Evolutionary conservation across 2,113 vertebrate genomes (phyloP).

Genomic region (Anarrhichthys ocellatus): DNA sequence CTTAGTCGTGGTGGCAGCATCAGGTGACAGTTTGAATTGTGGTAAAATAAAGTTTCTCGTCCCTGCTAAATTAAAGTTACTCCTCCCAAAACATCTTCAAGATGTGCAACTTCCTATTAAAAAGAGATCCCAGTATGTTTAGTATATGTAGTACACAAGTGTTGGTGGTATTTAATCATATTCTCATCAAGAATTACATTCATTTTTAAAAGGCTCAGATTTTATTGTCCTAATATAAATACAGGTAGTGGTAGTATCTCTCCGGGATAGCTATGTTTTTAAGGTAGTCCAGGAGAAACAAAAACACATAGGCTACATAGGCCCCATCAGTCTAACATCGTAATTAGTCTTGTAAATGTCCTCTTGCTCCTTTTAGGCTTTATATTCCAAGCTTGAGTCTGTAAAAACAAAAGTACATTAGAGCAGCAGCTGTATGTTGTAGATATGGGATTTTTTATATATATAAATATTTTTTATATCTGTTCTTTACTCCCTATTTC

Average conservation of each 20-base stretch:
- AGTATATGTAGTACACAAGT: background rate
- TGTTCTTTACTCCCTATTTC: background rate
- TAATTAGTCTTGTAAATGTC: conserved; percentile 8
- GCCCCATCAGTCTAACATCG: conserved; percentile 8
- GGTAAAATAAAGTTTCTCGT: background rate
- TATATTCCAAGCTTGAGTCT: conserved; percentile 53
- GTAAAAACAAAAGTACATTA: conserved; percentile 54
- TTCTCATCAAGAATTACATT: background rate
- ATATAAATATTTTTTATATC: background rate
- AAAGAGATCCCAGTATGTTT: background rate
- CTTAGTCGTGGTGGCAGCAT: background rate
- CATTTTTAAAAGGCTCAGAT: background rate
- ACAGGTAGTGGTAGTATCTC: conserved; percentile 76
- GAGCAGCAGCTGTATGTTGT: conserved; percentile 21
- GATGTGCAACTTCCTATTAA: background rate
- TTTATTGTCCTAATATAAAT: background rate
- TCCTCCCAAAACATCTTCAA: background rate
- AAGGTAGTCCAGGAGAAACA: conserved; percentile 73
- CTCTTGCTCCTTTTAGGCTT: conserved; percentile 38
- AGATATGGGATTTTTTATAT: background rate
- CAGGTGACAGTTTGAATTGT: background rate
- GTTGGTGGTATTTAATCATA: background rate
- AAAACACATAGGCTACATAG: conserved; percentile 3
- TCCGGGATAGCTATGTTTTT: conserved; percentile 75
- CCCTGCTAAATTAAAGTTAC: background rate